Evolutionary conservation across 2,888 invertebrate genomes (phyloP).

Genomic region (Sycophila texana): DNA sequence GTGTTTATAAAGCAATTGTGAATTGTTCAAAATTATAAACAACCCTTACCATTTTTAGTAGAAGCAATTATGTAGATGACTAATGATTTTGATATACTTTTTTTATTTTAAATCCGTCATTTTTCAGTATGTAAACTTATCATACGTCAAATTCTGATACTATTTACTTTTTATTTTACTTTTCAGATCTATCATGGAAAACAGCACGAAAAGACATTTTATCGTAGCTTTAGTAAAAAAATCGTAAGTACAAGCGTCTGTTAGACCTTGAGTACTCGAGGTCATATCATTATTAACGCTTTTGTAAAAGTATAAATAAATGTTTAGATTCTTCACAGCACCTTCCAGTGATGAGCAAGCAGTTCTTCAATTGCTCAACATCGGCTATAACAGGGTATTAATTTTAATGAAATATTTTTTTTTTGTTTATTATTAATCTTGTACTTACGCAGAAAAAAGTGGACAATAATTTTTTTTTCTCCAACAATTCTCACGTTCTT

Average conservation of each 20-base stretch:
- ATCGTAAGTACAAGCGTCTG: slow-evolving; percentile 81
- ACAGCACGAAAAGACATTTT: not conserved
- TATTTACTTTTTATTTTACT: not conserved
- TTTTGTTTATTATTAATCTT: too few species aligned
- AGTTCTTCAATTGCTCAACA: slow-evolving; percentile 86
- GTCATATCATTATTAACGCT: not conserved
- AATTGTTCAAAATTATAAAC: too few species aligned
- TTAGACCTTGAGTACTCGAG: not conserved
- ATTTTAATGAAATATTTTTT: not conserved
- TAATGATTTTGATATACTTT: too few species aligned
- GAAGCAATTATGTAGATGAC: too few species aligned
- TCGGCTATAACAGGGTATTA: slow-evolving; percentile 91
- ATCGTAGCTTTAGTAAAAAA: slow-evolving; percentile 91
- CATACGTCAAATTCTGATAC: too few species aligned
- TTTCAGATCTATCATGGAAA: slow-evolving; percentile 12
- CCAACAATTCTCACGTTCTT: too few species aligned
- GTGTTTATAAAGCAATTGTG: not conserved
- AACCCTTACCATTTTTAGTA: too few species aligned
- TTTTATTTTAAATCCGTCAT: too few species aligned
- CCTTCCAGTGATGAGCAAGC: slow-evolving; percentile 87
- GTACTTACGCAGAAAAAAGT: too few species aligned
- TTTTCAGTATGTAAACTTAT: not conserved
- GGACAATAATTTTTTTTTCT: too few species aligned
- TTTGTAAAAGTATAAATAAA: too few species aligned
- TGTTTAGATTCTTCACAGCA: slow-evolving; percentile 80